Evolutionary conservation across 2,113 vertebrate genomes (phyloP), one percentile per base, ranked within the genome.

Genomic region (Passer domesticus): DNA sequence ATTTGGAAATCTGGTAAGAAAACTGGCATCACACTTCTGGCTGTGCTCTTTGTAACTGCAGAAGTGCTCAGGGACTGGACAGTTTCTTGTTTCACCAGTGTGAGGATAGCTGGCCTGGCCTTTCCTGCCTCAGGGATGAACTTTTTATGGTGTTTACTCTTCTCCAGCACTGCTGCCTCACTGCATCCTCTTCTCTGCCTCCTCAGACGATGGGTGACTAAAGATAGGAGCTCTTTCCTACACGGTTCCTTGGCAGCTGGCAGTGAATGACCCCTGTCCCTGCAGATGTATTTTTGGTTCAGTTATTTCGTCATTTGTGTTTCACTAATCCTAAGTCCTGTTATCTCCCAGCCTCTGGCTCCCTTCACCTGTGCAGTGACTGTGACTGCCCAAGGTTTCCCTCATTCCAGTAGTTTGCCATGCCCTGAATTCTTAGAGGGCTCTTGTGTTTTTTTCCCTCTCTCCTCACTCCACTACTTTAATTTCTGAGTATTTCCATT

Each of bases 131-230:
- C 33, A 7, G 22, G 60, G 63, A 39, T 67, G 67, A 80, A 83
- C 77, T 86, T 94, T 64, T 63, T 35, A 8, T 30, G 52, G 37
- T 67, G 60, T 92, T 96, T 86, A 44, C 33, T 44, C 31, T 56
- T 63, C n/a, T 60, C 70, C 87, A 87, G 59, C 63, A 50, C 50
- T 87, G 87, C 74, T 79, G n/a, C 68, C 89, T 63, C 68, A 21
- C 89, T 89, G 60, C 87, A 76, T 63, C 63, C n/a, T 95, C 91
- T 91, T 88, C 87, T 77, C 84, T 90, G 82, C 75, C 92, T 86
- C 72, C 87, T 60, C 84, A 86, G 75, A 90, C 0, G 7, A 77
- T 23, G 60, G 78, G 41, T 80, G 86, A 73, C 94, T 92, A 95
- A 95, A 95, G 95, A 89, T 59, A 94, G 95, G 30, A 76, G 1